phyloP scores from a whole-genome alignment of 2,113 vertebrate genomes.

The Anoura caudifer region DNA sequence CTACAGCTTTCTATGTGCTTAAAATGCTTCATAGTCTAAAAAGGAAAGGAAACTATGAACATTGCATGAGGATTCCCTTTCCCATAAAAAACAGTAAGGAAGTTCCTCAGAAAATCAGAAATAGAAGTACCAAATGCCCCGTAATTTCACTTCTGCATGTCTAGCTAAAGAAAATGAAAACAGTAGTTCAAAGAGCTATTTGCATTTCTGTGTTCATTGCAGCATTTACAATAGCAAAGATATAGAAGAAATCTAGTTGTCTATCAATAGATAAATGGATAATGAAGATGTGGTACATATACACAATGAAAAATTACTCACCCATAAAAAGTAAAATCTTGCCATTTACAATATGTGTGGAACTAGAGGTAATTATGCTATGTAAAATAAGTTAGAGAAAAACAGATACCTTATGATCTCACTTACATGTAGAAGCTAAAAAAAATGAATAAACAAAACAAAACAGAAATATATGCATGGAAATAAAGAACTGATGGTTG shows the following conservation, averaged over 20 bases:
- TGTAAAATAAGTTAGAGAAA: not conserved
- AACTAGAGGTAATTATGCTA: not conserved
- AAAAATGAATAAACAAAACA: not conserved
- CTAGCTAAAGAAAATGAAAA: not conserved
- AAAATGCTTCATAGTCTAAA: not conserved
- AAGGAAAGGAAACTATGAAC: not conserved
- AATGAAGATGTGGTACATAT: not conserved
- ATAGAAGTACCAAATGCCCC: not conserved
- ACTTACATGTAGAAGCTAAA: not conserved
- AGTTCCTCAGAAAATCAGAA: not conserved
- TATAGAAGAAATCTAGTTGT: not conserved
- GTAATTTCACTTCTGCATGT: not conserved
- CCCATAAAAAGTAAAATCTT: not conserved
- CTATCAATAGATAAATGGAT: not conserved
- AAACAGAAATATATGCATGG: not conserved
- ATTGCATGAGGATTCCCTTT: not conserved
- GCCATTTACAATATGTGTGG: not conserved
- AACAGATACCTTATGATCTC: not conserved
- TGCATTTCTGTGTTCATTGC: not conserved
- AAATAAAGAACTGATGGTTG: not conserved
- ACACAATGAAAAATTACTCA: not conserved
- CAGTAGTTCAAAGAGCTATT: not conserved
- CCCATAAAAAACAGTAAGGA: not conserved
- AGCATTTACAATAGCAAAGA: not conserved
- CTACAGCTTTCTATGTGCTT: not conserved